Conservation (phyloP, 2,888 invertebrate species). For the Heliconius charithonia region DNA sequence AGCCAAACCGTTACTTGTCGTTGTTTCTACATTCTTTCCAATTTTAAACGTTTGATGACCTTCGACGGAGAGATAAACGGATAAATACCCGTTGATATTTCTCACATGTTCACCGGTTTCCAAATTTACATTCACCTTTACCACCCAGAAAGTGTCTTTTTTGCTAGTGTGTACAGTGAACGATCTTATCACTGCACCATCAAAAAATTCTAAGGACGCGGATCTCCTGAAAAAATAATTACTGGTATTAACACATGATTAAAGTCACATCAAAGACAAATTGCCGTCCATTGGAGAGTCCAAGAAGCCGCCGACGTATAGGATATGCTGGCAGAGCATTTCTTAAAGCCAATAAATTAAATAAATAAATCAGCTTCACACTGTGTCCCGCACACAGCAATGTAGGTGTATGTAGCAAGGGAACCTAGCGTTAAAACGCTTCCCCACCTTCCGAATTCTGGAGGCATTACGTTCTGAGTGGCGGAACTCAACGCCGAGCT, state of each 20-base stretch:
- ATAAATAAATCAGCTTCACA: too few relatives aligned
- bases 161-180: conserved; percentile 76
- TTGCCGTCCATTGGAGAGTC: too few relatives aligned
- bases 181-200: conserved; percentile 85
- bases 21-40: conserved; percentile 54
- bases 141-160: conserved; percentile 59
- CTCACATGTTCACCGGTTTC: conserved; percentile 59
- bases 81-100: conserved; percentile 61
- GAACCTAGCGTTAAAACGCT: too few relatives aligned
- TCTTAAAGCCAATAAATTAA: not conserved
- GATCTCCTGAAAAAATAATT: conserved; percentile 83
- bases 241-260: not conserved
- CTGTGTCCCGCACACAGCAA: too few relatives aligned
- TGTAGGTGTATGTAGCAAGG: too few relatives aligned
- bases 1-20: conserved; percentile 61
- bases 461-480: too few relatives aligned
- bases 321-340: not conserved
- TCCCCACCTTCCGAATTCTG: too few relatives aligned
- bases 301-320: too few relatives aligned
- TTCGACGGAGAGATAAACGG: conserved; percentile 61
- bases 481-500: too few relatives aligned
- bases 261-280: not conserved
- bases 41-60: conserved; percentile 61
- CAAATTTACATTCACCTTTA: conserved; percentile 62
- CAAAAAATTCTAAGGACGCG: conserved; percentile 86